Evolutionary conservation across 2,888 invertebrate species (phyloP).

Genomic region (Synanthedon vespiformis): DNA sequence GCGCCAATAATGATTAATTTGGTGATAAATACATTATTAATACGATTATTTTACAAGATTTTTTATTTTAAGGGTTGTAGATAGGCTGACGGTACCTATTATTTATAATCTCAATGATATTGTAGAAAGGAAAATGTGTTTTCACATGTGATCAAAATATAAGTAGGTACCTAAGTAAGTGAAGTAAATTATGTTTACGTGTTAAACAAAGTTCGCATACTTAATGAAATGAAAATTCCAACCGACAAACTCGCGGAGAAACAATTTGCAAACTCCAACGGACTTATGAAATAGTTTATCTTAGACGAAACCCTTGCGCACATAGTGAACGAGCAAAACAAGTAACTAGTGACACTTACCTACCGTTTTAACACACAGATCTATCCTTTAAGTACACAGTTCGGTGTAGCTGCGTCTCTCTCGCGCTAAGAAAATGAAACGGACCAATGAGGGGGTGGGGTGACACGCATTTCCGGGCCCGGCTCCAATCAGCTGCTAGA

Average conservation of each 20-base stretch:
- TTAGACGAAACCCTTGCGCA: conserved; percentile 40
- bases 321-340: conserved; percentile 48
- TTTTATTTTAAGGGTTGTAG: too few species aligned
- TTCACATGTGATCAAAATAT: neutral
- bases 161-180: neutral
- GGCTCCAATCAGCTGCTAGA: conserved; percentile 73
- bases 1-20: too few species aligned
- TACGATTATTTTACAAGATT: too few species aligned
- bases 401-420: conserved; percentile 60
- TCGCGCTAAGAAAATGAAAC: conserved; percentile 70
- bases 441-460: conserved; percentile 71
- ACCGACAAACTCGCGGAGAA: conserved; percentile 31
- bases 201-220: neutral
- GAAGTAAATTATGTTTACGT: neutral
- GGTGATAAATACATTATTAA: too few species aligned
- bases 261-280: conserved; percentile 49
- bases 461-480: conserved; percentile 71
- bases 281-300: conserved; percentile 59
- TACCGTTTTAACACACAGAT: conserved; percentile 56
- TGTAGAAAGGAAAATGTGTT: too few species aligned
- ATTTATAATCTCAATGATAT: too few species aligned
- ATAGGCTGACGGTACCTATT: too few species aligned
- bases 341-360: conserved; percentile 52
- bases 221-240: conserved; percentile 43
- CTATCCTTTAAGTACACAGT: conserved; percentile 63